A percentile compares a stretch with the other conserved stretches of the same genome.
Evolutionary conservation across 1,140 invertebrate species (phyloP).

Genomic region (Pectinophora gossypiella): DNA sequence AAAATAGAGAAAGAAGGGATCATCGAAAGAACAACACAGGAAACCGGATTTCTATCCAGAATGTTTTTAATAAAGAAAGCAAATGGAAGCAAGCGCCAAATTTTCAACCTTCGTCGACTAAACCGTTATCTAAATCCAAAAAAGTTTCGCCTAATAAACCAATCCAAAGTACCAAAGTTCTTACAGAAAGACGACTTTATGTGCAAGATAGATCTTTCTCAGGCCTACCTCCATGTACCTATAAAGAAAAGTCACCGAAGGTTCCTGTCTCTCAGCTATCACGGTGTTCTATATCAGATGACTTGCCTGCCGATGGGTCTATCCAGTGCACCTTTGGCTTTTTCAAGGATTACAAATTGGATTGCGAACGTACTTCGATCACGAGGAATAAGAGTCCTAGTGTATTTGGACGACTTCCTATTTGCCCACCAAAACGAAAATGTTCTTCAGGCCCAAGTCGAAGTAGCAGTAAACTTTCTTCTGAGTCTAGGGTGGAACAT

Average conservation of each 20-base stretch:
- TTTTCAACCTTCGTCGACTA: slow-evolving; percentile 24
- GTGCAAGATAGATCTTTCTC: slow-evolving; percentile 25
- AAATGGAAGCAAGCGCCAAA: neutral
- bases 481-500: neutral
- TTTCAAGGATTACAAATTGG: slow-evolving; percentile 5
- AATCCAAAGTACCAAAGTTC: slow-evolving; percentile 1
- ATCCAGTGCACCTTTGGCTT: neutral
- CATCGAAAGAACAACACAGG: slow-evolving; percentile 13
- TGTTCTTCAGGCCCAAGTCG: slow-evolving; percentile 18
- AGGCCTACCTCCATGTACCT: slow-evolving; percentile 38
- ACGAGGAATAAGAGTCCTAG: slow-evolving; percentile 40
- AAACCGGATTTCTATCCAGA: slow-evolving; percentile 13
- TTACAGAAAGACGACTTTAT: slow-evolving; percentile 22
- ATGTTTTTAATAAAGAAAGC: slow-evolving; percentile 14
- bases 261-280: slow-evolving; percentile 27
- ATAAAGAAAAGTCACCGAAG: slow-evolving; percentile 27
- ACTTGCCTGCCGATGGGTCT: slow-evolving; percentile 26
- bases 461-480: neutral
- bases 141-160: slow-evolving; percentile 9
- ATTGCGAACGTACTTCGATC: slow-evolving; percentile 33
- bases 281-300: slow-evolving; percentile 29
- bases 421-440: slow-evolving; percentile 36
- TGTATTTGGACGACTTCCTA: slow-evolving; percentile 45
- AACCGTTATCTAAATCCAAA: slow-evolving; percentile 5
- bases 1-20: slow-evolving; percentile 3